A percentile compares a stretch with the other conserved stretches of the same genome.
These are phyloP conservation scores for Tarsius wallacei DNA, from an alignment of 2,797 vertebrate genomes.

Conservation along the genomic window DNA sequence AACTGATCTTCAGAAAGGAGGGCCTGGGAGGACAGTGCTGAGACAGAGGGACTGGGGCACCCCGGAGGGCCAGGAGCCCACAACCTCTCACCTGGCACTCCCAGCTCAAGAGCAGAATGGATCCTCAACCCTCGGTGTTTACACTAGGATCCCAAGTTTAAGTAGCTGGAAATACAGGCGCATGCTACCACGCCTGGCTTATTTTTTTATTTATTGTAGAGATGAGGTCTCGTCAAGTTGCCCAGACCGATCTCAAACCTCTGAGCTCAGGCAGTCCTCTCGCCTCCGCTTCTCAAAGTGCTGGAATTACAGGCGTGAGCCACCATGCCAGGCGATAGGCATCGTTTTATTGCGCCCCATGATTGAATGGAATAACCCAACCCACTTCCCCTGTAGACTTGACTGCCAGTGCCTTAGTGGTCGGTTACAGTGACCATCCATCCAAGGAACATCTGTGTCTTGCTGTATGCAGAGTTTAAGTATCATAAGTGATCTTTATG, in stretches of 20 bases:
- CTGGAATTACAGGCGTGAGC: too few relatives aligned
- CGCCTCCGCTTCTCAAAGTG: too few relatives aligned
- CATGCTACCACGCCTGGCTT: too few relatives aligned
- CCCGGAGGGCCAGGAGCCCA: too few relatives aligned
- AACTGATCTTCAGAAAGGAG: background rate
- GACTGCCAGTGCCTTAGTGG: background rate
- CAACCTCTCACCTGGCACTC: background rate
- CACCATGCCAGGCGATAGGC: background rate
- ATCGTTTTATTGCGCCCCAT: background rate
- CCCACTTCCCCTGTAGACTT: background rate
- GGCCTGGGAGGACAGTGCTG: background rate
- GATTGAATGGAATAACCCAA: background rate
- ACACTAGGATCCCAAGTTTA: background rate
- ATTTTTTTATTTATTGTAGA: too few relatives aligned
- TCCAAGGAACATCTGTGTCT: background rate
- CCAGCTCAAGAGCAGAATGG: background rate
- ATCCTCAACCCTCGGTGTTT: rapidly evolving
- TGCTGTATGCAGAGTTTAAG: background rate
- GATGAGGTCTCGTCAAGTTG: too few relatives aligned
- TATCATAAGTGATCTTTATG: background rate
- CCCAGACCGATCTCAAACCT: too few relatives aligned
- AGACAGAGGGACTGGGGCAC: background rate
- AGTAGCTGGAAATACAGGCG: background rate
- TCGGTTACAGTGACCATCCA: background rate
- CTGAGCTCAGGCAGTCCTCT: too few relatives aligned